phyloP scores from a whole-genome alignment of 2,113 vertebrate genomes.

The Dasyurus viverrinus region DNA sequence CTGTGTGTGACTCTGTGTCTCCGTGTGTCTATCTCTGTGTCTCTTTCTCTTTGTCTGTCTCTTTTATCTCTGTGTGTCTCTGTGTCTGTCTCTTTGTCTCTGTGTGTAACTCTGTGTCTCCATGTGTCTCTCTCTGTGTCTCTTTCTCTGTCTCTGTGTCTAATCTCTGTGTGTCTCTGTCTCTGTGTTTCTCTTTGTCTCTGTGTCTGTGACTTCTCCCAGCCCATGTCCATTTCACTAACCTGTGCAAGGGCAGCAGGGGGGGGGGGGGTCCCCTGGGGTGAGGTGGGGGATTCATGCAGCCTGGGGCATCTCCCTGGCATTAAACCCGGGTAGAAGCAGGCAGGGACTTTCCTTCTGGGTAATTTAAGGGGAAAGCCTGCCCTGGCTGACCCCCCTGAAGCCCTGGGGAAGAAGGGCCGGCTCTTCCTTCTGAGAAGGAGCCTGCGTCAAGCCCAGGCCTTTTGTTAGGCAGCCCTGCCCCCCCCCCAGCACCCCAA shows the following conservation, averaged over 20 bases:
- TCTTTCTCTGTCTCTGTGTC: no score
- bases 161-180: no score
- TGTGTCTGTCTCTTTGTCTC: no score
- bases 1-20: no score
- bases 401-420: not conserved
- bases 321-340: constrained; percentile 61
- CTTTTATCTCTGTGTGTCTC: no score
- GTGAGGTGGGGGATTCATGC: constrained; percentile 57
- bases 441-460: not conserved
- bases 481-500: not conserved
- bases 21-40: no score
- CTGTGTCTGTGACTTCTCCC: constrained; percentile 41
- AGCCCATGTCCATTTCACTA: constrained; percentile 52
- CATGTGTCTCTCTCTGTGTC: no score
- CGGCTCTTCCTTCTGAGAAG: not conserved
- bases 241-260: constrained; percentile 62
- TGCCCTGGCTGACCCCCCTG: constrained; percentile 7
- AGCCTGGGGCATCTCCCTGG: not conserved
- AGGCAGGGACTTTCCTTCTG: constrained; percentile 29
- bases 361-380: constrained; percentile 39
- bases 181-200: not conserved
- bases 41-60: rapidly evolving
- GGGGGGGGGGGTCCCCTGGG: constrained; percentile 54
- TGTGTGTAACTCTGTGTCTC: no score
- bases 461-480: not conserved